Percentiles rank a stretch among this genome's conserved stretches.
These are phyloP conservation scores for Spodoptera picta DNA, from an alignment of 2,888 invertebrate genomes.

Conservation along the genomic window DNA sequence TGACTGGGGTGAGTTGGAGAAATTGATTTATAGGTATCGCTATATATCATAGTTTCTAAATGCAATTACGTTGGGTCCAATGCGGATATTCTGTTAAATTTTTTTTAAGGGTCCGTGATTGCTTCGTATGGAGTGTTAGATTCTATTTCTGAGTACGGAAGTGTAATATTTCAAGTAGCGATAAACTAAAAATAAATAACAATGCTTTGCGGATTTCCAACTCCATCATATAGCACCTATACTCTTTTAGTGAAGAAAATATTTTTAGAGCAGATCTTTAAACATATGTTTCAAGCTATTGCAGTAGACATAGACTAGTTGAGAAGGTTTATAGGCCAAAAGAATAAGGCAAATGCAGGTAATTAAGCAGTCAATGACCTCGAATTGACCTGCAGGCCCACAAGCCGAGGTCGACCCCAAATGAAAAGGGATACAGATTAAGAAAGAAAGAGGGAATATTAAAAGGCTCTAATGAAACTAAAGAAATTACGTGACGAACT, in stretches of 20 bases:
- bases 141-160: too few relatives aligned
- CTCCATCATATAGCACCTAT: too few relatives aligned
- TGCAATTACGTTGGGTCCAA: constrained; percentile 55
- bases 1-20: constrained; percentile 54
- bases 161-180: too few relatives aligned
- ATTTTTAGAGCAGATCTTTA: too few relatives aligned
- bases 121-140: too few relatives aligned
- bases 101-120: background rate
- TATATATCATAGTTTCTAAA: constrained; percentile 64
- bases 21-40: constrained; percentile 76
- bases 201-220: too few relatives aligned
- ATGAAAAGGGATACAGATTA: constrained; percentile 36
- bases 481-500: constrained; percentile 5
- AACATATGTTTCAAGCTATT: too few relatives aligned
- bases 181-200: too few relatives aligned
- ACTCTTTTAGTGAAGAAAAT: too few relatives aligned
- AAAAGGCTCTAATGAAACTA: constrained; percentile 15
- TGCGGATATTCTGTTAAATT: constrained; percentile 27
- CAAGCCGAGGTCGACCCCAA: constrained; percentile 9
- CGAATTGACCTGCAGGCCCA: constrained; percentile 29
- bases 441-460: constrained; percentile 11
- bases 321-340: constrained; percentile 13
- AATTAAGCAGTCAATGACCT: constrained; percentile 33
- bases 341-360: constrained; percentile 20
- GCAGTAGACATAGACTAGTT: background rate